A percentile compares a stretch with the other conserved stretches of the same genome.
These are phyloP conservation scores for Dendrolimus pini DNA, from an alignment of 2,888 invertebrate species.

Conservation along the genomic window DNA sequence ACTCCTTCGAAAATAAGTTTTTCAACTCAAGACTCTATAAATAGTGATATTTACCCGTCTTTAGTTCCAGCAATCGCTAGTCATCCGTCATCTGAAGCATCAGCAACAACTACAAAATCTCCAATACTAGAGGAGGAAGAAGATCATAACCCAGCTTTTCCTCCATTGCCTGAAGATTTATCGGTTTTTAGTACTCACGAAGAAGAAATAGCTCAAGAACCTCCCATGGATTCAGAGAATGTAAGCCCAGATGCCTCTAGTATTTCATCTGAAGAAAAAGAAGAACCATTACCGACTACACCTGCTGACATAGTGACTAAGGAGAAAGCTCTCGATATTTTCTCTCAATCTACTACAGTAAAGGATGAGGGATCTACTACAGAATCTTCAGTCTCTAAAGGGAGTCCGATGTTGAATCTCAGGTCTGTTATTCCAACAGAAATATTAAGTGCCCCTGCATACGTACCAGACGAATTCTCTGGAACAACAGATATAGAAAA, in stretches of 20 bases:
- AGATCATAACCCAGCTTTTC: slow-evolving; percentile 67
- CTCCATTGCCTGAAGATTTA: slow-evolving; percentile 64
- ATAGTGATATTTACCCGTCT: slow-evolving; percentile 47
- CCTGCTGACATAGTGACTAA: slow-evolving; percentile 26
- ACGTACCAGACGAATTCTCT: slow-evolving; percentile 36
- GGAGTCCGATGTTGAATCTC: slow-evolving; percentile 50
- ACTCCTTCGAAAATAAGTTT: slow-evolving; percentile 59
- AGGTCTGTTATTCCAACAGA: slow-evolving; percentile 60
- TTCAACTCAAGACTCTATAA: slow-evolving; percentile 51
- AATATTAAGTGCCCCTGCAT: slow-evolving; percentile 42
- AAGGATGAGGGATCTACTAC: slow-evolving; percentile 23
- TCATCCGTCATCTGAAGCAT: slow-evolving; percentile 30
- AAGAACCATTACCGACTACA: slow-evolving; percentile 31
- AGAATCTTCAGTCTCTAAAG: slow-evolving; percentile 27
- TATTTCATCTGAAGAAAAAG: slow-evolving; percentile 27
- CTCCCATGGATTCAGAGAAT: slow-evolving; percentile 42
- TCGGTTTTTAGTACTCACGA: slow-evolving; percentile 56
- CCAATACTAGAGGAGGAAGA: slow-evolving; percentile 61
- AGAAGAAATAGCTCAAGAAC: slow-evolving; percentile 54
- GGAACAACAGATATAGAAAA: slow-evolving; percentile 27
- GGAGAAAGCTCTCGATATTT: slow-evolving; percentile 23
- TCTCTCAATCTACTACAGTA: slow-evolving; percentile 20
- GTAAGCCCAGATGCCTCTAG: slow-evolving; percentile 26
- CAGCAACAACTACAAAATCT: slow-evolving; percentile 40
- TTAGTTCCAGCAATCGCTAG: slow-evolving; percentile 40